phyloP scores from a whole-genome alignment of 2,113 vertebrate genomes.

The Amphilophus citrinellus region DNA sequence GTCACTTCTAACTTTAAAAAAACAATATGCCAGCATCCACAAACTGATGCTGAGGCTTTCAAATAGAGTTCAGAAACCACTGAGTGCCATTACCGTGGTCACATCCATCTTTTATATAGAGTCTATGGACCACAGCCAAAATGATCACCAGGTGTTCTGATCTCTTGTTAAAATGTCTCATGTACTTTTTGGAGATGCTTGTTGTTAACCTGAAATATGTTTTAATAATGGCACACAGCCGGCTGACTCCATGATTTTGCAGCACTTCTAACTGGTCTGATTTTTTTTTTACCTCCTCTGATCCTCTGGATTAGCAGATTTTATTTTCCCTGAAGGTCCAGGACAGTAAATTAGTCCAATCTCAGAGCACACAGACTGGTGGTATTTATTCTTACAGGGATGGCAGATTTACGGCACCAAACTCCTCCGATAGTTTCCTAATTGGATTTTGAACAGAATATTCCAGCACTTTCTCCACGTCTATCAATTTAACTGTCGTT shows the following conservation, averaged over 20 bases:
- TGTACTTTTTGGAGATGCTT: neutral
- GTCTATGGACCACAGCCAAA: neutral
- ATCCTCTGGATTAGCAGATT: neutral
- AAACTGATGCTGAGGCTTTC: neutral
- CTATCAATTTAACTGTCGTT: constrained; percentile 14
- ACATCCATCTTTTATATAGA: neutral
- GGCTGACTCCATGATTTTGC: neutral
- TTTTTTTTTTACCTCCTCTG: neutral
- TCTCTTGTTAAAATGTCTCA: neutral
- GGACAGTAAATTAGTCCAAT: neutral
- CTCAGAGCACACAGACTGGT: neutral
- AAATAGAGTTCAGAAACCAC: neutral
- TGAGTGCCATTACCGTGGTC: too few species aligned
- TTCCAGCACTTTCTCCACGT: constrained; percentile 45
- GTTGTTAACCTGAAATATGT: neutral
- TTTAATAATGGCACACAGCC: neutral
- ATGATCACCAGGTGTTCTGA: neutral
- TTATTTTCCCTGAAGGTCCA: neutral
- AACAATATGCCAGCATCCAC: neutral
- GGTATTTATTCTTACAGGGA: constrained; percentile 32
- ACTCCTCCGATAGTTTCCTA: constrained; percentile 46
- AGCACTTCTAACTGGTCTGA: neutral
- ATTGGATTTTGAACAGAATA: constrained; percentile 53
- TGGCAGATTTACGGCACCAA: constrained; percentile 47
- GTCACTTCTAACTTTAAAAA: neutral